phyloP scores from a whole-genome alignment of 2,797 vertebrate genomes.

The Tauraco hartlaubi region DNA sequence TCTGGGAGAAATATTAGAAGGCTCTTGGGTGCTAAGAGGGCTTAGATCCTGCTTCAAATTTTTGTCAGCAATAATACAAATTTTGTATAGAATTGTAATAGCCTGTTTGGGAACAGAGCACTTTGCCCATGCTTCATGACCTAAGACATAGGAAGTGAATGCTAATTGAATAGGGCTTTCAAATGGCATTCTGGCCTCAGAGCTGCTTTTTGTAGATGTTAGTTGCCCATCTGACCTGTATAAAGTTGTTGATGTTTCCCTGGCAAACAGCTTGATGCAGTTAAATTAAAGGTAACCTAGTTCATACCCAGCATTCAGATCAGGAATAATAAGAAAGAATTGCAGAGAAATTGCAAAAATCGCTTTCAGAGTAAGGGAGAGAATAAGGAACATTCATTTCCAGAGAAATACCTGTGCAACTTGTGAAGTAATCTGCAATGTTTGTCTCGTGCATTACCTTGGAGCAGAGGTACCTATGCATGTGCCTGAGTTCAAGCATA shows the following conservation, averaged over 20 bases:
- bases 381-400: background rate
- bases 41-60: background rate
- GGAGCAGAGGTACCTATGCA: background rate
- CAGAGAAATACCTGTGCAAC: background rate
- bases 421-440: background rate
- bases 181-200: background rate
- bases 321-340: background rate
- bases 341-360: background rate
- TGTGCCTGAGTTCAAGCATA: background rate
- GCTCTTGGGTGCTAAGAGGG: background rate
- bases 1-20: background rate
- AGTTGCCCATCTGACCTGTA: slow-evolving; percentile 3
- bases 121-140: background rate
- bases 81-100: background rate
- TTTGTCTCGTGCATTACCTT: background rate
- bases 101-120: background rate
- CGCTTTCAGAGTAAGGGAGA: background rate
- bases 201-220: background rate
- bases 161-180: background rate
- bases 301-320: background rate
- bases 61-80: background rate
- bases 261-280: background rate
- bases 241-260: background rate
- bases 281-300: background rate
- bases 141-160: background rate